These are phyloP conservation scores for Oceanodroma leucorhoa DNA, from an alignment of 2,797 vertebrate genomes.

Conservation along the genomic window DNA sequence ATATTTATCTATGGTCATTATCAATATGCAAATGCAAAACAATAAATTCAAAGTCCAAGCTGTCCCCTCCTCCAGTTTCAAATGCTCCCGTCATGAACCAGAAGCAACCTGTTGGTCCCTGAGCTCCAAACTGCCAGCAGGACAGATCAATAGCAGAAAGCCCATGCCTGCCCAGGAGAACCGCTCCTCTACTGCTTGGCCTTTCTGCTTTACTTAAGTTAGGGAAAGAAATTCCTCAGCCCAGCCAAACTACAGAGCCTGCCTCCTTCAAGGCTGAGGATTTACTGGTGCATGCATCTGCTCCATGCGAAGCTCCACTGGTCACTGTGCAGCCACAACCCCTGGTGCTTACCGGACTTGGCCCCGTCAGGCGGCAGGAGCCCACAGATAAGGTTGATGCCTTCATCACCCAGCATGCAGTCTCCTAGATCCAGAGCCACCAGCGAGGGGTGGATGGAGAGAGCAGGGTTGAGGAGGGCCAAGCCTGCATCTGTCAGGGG, in stretches of 20 bases:
- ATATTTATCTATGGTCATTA: not conserved
- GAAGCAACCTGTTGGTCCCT: not conserved
- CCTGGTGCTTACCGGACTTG: slow-evolving; percentile 86
- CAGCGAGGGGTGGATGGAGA: slow-evolving; percentile 89
- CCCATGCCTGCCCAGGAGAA: not conserved
- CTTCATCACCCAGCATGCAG: slow-evolving; percentile 93
- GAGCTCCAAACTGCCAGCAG: not conserved
- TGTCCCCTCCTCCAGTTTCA: not conserved
- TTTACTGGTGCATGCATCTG: not conserved
- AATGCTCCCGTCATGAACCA: not conserved
- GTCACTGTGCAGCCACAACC: not conserved
- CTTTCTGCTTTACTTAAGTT: not conserved
- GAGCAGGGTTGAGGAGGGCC: slow-evolving; percentile 86
- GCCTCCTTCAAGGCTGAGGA: not conserved
- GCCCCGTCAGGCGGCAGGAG: slow-evolving; percentile 94
- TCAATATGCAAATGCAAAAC: not conserved
- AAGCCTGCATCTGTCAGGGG: slow-evolving; percentile 89
- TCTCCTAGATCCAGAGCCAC: slow-evolving; percentile 94
- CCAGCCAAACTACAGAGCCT: not conserved
- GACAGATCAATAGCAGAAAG: not conserved
- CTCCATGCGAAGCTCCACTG: not conserved
- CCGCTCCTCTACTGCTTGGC: not conserved
- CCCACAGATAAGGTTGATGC: slow-evolving; percentile 90
- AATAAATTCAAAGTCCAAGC: not conserved
- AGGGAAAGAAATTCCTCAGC: not conserved